A percentile compares a stretch with the other conserved stretches of the same genome.
Conservation (phyloP, 2,797 vertebrate species). For the Heliangelus exortis region DNA sequence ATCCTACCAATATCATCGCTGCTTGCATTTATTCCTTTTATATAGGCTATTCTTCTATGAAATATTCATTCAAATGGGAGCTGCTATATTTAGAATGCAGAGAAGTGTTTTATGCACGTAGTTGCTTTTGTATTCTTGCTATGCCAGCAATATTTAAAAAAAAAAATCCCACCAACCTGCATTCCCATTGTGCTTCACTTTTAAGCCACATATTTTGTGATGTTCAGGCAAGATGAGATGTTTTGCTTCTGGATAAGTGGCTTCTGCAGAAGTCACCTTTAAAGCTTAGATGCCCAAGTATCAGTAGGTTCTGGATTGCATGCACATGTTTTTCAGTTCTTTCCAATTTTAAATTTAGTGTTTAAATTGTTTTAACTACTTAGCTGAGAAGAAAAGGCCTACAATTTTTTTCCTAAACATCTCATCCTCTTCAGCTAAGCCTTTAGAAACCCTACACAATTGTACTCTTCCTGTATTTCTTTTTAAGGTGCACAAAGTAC, state of each 20-base stretch:
- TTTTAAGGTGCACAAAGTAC: not conserved
- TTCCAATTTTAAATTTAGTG: not conserved
- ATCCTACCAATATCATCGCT: not conserved
- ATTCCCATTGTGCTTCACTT: not conserved
- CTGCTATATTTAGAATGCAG: constrained; percentile 68
- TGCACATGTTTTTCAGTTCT: not conserved
- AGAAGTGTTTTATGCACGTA: constrained; percentile 33
- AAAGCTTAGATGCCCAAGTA: not conserved
- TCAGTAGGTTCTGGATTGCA: not conserved
- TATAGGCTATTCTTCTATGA: constrained; percentile 65
- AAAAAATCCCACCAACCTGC: not conserved
- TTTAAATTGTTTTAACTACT: not conserved
- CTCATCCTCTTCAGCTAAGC: not conserved
- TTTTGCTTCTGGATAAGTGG: not conserved
- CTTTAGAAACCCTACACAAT: not conserved
- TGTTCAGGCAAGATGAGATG: not conserved
- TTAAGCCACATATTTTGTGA: not conserved
- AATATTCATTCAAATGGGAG: constrained; percentile 61
- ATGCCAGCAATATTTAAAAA: not conserved
- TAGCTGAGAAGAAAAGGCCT: not conserved
- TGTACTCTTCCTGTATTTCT: not conserved
- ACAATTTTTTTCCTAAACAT: not conserved
- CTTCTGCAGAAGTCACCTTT: not conserved
- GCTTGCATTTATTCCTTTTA: constrained; percentile 17
- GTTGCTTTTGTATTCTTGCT: constrained; percentile 62